phyloP scores from a whole-genome alignment of 2,888 invertebrate species.

The Polyploca ridens region DNA sequence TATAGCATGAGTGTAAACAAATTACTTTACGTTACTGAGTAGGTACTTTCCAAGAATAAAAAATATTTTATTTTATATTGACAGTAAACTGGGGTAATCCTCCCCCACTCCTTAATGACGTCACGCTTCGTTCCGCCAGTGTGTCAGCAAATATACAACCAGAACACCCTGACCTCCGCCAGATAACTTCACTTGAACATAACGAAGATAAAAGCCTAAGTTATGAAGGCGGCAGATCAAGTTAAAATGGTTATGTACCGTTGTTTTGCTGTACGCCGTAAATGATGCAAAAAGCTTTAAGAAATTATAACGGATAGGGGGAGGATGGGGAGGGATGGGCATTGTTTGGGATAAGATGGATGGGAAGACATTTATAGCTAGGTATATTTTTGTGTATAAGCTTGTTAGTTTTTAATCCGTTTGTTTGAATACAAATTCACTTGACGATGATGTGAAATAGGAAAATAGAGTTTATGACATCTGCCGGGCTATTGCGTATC shows the following conservation, averaged over 20 bases:
- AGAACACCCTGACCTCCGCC: constrained; percentile 38
- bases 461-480: too few species aligned
- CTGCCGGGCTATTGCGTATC: too few species aligned
- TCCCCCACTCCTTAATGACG: constrained; percentile 35
- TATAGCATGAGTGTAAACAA: too few species aligned
- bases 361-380: constrained; percentile 28
- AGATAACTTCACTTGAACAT: constrained; percentile 16
- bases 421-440: too few species aligned
- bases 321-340: constrained; percentile 17
- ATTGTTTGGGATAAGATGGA: constrained; percentile 40
- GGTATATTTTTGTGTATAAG: neutral
- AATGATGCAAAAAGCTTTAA: constrained; percentile 67
- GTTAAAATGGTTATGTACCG: constrained; percentile 33
- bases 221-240: constrained; percentile 33
- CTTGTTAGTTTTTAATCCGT: neutral
- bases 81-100: constrained; percentile 18
- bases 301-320: constrained; percentile 42
- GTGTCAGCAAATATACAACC: constrained; percentile 32
- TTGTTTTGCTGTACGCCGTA: constrained; percentile 59
- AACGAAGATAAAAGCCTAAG: constrained; percentile 24
- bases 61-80: constrained; percentile 17
- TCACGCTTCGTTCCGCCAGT: constrained; percentile 26
- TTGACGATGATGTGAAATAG: too few species aligned
- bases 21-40: too few species aligned
- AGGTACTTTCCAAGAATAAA: too few species aligned